Evolutionary conservation across 30 jellyfish, hydroid and myxozoan species (phyloP).

Genomic region (Chrysaora quinquecirrha): DNA sequence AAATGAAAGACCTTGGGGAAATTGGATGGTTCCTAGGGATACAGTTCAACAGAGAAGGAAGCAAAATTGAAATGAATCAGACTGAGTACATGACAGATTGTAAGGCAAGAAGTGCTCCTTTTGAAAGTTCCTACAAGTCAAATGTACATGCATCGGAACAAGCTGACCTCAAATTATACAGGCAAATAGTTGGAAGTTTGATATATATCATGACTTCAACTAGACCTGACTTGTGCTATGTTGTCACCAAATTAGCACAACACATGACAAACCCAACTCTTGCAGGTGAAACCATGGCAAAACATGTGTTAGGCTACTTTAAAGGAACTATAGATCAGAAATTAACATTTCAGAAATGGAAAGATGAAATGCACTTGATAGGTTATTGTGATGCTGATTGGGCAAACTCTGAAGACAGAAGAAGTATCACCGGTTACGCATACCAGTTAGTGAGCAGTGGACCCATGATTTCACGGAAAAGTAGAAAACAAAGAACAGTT

Average conservation of each 20-base stretch:
- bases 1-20: no score
- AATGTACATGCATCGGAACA: slow-evolving; percentile 16
- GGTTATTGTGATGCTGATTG: slow-evolving; percentile 31
- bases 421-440: slow-evolving; percentile 35
- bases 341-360: no score
- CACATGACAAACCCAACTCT: slow-evolving; percentile 26
- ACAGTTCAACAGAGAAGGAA: no score
- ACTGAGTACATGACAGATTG: no score
- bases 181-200: no score
- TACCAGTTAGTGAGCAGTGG: slow-evolving; percentile 28
- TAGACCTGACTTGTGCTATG: slow-evolving; percentile 31
- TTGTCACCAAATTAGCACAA: slow-evolving; percentile 37
- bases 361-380: slow-evolving; percentile 1
- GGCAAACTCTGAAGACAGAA: slow-evolving; percentile 11
- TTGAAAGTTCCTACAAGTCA: not conserved
- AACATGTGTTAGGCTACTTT: no score
- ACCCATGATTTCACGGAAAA: slow-evolving; percentile 46
- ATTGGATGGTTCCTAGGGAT: no score
- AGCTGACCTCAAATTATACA: slow-evolving; percentile 7
- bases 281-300: slow-evolving; percentile 3
- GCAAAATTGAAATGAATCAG: no score
- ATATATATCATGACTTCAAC: no score
- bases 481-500: slow-evolving; percentile 37
- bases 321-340: no score
- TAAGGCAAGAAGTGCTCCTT: no score